Evolutionary conservation across 64 coral and sea anemone species (phyloP), one percentile per base, ranked within the genome.

Genomic region (Cladopsammia gracilis): DNA sequence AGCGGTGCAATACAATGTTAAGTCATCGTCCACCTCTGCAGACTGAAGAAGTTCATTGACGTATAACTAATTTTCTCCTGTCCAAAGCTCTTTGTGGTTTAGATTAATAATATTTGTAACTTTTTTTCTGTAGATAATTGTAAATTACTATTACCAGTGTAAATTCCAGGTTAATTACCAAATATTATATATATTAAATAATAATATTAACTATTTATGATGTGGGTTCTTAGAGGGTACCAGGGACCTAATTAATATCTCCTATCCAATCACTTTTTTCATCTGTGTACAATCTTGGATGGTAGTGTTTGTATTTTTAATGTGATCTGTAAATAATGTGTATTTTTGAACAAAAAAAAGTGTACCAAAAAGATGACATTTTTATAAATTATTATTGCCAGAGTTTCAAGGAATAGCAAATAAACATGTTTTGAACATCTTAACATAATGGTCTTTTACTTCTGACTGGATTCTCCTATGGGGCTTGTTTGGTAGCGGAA

Each of bases 361-460:
- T 93, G 91, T 87, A 93, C 64, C 75, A 64, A 74, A 50, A 73
- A 86, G 58, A 93, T 85, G 83, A 75, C 71, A 73, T 86, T 93
- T 93, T 93, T 93, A 93, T 93, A 93, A 93, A 93, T 93, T 93
- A 93, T 93, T 91, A 80, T 84, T 93, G 68, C 70, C 91, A 87
- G 85, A 78, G 82, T 78, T 93, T 78, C 64, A 93, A 93, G 91
- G 91, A 87, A 93, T 88, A 77, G 74, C 71, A 86, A 93, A 75
- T 75, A 75, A 93, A 87, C 43, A 70, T 87, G 91, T 68, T 86
- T 93, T 87, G 58, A 93, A 78, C 91, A 83, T 87, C 91, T 73
- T 76, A 10, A 53, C 46, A 11, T 4, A 26, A 6, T 23, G 0
- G 25, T 70, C 18, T 71, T 12, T 16, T 7, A 4, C 48, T 72